Base-by-base conservation (phyloP, 2,888 invertebrate species). In the Melinaea menophilus region DNA sequence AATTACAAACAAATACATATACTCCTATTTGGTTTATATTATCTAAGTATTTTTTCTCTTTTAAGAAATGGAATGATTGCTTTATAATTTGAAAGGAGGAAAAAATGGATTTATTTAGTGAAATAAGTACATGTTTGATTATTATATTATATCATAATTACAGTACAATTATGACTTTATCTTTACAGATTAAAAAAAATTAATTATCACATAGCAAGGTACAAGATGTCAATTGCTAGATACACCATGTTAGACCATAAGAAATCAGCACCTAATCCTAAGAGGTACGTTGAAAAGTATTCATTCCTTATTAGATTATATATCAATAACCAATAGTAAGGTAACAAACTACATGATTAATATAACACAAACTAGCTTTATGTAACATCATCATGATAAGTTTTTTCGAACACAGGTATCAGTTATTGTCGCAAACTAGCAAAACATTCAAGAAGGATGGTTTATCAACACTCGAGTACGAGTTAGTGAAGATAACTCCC, bases 221-320 rank as follows among this genome's bases (percentile, higher is more conserved):
- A 99, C 83, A 97, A 98, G 58, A 93, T 95, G 71, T 95, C 95
- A 67, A 95, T 99, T 71, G 99, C 99, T 0, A 93, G 98, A 45
- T 99, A 99, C 87, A 97, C 96, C 70, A 99, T 99, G 99, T 92
- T 99, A 71, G 94, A 94, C 73, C 99, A 99, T 88, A 94, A 94
- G 75, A 96, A 96, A 78, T 96, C 97, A 74, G 94, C 94, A 75
- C 95, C 98, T 3, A 98, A 98, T 90, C 97, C 98, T 12, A 95
- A 96, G 84, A 94, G 97, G 96, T 96, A 77, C 66, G 62, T 51
- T 46, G 11, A 2, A 12, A n/a, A 45, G 9, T 13, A 5, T 7
- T 35, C 13, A 13, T 33, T 54, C 11, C 41, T 9, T 22, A 22
- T 22, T 22, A 22, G 22, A 22, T 22, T 22, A 22, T 22, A 22